Conservation (phyloP, 2,113 vertebrate species). For the Pao palembangensis region DNA sequence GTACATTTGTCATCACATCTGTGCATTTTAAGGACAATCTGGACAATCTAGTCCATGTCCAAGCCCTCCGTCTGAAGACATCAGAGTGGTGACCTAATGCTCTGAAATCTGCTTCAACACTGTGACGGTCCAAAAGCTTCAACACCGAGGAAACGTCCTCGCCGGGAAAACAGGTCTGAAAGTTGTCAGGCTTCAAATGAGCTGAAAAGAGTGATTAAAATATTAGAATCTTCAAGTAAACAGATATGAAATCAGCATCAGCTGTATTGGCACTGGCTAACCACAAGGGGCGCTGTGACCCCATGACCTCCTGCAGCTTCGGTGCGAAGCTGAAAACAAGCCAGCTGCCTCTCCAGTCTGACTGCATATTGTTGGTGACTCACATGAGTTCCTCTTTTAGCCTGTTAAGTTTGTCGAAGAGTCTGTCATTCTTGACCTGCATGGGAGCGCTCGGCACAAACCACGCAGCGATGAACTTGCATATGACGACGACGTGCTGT, state of each 20-base stretch:
- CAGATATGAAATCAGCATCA: neutral
- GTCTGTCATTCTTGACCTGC: slow-evolving; percentile 81
- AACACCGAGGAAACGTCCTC: slow-evolving; percentile 28
- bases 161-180: slow-evolving; percentile 4
- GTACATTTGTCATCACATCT: slow-evolving; percentile 34
- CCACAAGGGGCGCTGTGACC: neutral
- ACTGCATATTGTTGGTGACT: slow-evolving; percentile 18
- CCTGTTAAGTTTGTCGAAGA: slow-evolving; percentile 68
- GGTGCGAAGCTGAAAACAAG: no score
- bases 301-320: no score
- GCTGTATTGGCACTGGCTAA: neutral
- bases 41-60: slow-evolving; percentile 23
- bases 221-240: neutral
- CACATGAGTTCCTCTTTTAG: slow-evolving; percentile 73
- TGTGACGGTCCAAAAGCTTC: slow-evolving; percentile 31
- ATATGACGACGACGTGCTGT: slow-evolving; percentile 88
- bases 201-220: slow-evolving; percentile 41
- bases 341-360: no score
- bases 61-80: slow-evolving; percentile 22
- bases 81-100: slow-evolving; percentile 17
- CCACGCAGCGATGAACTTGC: slow-evolving; percentile 88
- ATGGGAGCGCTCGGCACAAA: slow-evolving; percentile 84
- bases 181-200: slow-evolving; percentile 41
- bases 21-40: slow-evolving; percentile 14
- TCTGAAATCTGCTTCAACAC: slow-evolving; percentile 21